Evolutionary conservation across 1,140 invertebrate species (phyloP), one percentile per base, ranked within the genome.

Genomic region (Drosophila triauraria): DNA sequence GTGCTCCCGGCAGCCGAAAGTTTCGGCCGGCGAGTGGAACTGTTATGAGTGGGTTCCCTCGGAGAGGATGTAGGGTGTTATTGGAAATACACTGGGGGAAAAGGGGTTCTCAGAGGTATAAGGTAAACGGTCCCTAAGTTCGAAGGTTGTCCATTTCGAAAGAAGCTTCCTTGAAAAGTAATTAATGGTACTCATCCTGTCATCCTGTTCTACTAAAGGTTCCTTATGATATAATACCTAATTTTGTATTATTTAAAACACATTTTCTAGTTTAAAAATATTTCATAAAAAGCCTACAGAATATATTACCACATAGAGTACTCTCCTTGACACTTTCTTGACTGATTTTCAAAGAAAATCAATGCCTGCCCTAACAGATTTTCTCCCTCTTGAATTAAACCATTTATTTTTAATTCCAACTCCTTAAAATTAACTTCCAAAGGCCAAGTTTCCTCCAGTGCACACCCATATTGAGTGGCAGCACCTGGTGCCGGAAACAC

Each of bases 1-100:
- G 85, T 90, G 84, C 85, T 80, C 72, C 59, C 68, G 60, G 80
- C 85, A 70, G 63, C 70, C 48, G 59, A 68, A 75, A 70, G 42
- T 58, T 67, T 53, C 20, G 15, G n/a, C 63, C 20, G n/a, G 51
- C 46, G 67, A 54, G 15, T 30, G 69, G 17, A 53, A 74, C 20
- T 32, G 54, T 10, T 35, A 23, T 38, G n/a, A 42, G 8, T 35
- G 30, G 30, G 30, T 17, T 7, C 15, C 30, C 4, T 4, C 23
- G 12, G 15, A 13, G 17, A 20, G 7, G 38, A 6, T 40, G 8
- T 38, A 15, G 32, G 51, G 17, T 54, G 4, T 50, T 51, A 51
- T 56, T 56, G 56, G 23, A 56, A 47, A 30, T 47, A 17, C 15
- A 69, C 27, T 17, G 4, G 1, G 15, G 8, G 10, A 17, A 23